Evolutionary conservation across 2,113 vertebrate species (phyloP).

Genomic region (Stomatorhinus ivindoensis): DNA sequence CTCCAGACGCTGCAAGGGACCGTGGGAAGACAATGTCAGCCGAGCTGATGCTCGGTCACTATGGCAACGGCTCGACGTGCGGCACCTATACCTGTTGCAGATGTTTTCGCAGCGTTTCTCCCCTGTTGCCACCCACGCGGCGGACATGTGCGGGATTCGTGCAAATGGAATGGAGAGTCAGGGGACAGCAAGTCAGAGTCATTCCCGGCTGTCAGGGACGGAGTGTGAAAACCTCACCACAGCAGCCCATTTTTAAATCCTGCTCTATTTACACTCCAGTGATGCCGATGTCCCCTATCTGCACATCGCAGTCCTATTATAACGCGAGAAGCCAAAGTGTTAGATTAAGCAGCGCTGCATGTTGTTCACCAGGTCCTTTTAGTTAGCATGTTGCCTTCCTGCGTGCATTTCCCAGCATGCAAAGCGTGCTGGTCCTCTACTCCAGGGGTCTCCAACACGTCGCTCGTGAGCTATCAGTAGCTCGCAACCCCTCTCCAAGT

Average conservation of each 20-base stretch:
- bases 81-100: constrained; percentile 50
- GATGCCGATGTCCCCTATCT: neutral
- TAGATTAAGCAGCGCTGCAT: neutral
- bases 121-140: constrained; percentile 17
- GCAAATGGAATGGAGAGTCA: neutral
- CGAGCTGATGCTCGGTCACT: constrained; percentile 41
- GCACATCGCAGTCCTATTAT: neutral
- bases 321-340: neutral
- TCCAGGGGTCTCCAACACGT: too few relatives aligned
- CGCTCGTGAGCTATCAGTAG: too few relatives aligned
- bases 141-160: neutral
- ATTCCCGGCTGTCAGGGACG: neutral
- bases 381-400: neutral
- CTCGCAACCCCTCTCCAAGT: too few relatives aligned
- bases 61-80: constrained; percentile 54
- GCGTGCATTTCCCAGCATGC: neutral
- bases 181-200: neutral
- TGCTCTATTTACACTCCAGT: neutral
- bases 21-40: constrained; percentile 28
- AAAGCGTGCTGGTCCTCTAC: too few relatives aligned
- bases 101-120: constrained; percentile 32
- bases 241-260: neutral
- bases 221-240: neutral
- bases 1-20: neutral
- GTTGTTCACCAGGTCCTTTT: neutral